Evolutionary conservation across 2,113 vertebrate species (phyloP).

Genomic region (Elaphurus davidianus): DNA sequence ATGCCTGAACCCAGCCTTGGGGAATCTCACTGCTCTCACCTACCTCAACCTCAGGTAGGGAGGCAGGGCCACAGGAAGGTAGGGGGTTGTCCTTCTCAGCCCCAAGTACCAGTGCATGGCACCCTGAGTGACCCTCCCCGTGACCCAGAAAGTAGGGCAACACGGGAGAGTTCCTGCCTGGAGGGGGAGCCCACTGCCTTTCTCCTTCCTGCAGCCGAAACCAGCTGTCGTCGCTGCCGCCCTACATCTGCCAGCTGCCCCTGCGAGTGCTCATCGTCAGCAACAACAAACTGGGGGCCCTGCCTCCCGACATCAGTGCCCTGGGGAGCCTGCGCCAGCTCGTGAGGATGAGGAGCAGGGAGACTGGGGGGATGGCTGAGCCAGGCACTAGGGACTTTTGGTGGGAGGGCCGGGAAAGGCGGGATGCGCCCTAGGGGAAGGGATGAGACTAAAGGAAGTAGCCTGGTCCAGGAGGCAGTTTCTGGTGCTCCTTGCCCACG

Average conservation of each 20-base stretch:
- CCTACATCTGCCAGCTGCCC: constrained; percentile 91
- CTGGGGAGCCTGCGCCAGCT: constrained; percentile 90
- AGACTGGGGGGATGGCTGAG: neutral
- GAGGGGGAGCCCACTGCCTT: neutral
- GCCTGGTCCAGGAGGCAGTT: neutral
- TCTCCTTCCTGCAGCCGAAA: constrained; percentile 86
- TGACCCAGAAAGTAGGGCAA: neutral
- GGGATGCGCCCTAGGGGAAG: neutral
- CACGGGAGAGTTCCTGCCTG: neutral
- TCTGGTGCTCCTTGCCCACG: neutral
- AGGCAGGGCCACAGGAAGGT: neutral
- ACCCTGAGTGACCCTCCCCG: neutral
- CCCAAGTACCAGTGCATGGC: neutral
- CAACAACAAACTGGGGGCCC: constrained; percentile 91
- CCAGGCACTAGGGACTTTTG: neutral
- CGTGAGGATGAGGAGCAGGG: constrained; percentile 76
- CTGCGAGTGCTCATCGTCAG: constrained; percentile 92
- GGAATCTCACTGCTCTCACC: constrained; percentile 92
- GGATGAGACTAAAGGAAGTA: neutral
- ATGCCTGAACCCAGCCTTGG: constrained; percentile 85
- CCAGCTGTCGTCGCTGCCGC: constrained; percentile 88
- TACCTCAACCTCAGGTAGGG: constrained; percentile 90
- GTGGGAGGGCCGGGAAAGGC: neutral
- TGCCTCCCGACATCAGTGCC: constrained; percentile 85
- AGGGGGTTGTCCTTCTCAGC: neutral